Evolutionary conservation across 2,113 vertebrate species (phyloP).

Genomic region (Noctilio leporinus): DNA sequence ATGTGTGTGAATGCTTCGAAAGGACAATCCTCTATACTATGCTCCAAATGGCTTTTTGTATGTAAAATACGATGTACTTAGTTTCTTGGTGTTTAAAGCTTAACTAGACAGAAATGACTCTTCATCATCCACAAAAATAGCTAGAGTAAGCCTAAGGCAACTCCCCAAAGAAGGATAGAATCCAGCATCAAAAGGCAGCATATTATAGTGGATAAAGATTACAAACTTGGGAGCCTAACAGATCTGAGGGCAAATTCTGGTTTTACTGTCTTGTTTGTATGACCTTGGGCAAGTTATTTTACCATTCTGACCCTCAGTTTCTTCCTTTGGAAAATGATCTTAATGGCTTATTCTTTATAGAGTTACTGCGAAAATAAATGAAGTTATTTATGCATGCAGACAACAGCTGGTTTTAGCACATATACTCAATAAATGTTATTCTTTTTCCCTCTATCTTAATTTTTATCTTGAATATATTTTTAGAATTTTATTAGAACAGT

Average conservation of each 20-base stretch:
- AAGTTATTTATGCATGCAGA: not conserved
- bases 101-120: slow-evolving; percentile 48
- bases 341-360: not conserved
- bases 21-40: not conserved
- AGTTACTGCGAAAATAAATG: not conserved
- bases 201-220: not conserved
- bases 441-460: not conserved
- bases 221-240: not conserved
- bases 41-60: slow-evolving; percentile 28
- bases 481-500: slow-evolving; percentile 6
- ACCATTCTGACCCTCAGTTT: not conserved
- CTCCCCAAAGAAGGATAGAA: slow-evolving; percentile 41
- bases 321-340: not conserved
- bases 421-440: not conserved
- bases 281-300: not conserved
- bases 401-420: not conserved
- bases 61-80: slow-evolving; percentile 50
- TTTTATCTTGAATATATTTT: slow-evolving; percentile 37
- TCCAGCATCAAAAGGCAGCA: not conserved
- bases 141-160: slow-evolving; percentile 44
- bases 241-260: not conserved
- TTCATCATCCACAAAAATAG: slow-evolving; percentile 58
- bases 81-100: slow-evolving; percentile 33
- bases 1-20: not conserved
- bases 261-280: not conserved